Evolutionary conservation across 2,113 vertebrate species (phyloP), one percentile per base, ranked within the genome.

Genomic region (Passer domesticus): DNA sequence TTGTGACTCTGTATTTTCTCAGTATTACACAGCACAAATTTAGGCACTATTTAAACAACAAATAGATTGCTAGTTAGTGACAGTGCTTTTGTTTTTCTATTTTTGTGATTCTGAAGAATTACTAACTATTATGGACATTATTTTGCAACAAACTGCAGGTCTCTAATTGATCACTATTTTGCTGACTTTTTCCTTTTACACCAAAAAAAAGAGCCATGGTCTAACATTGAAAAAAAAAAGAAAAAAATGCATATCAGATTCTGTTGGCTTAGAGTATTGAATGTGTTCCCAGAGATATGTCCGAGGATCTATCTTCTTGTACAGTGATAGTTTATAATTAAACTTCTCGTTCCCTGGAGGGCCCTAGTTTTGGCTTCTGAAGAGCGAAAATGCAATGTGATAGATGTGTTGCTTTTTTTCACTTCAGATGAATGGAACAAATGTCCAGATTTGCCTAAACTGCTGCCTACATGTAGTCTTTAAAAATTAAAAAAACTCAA

Each of bases 271-370:
- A 68, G 31, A 46, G 21, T 72, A 41, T 53, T 96, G 83, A 92
- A 75, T 64, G 18, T 41, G 31, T 72, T 88, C 66, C 77, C 70
- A 96, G 58, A 83, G 62, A 77, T 74, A 49, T 35, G 64, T 85
- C 58, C 12, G 24, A 62, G 47, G 76, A 78, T 72, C 70, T 93
- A 25, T 89, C 68, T 91, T 55, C 10, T 78, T 95, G 52, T 90
- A 49, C 64, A 87, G 53, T 83, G 49, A 81, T 81, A 78, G 44
- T 77, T 95, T 94, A 72, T 84, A 94, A 91, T 91, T 89, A 90
- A 93, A 83, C 70, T 68, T 83, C 23, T 81, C 39, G 7, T 60
- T 96, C 72, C 69, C 80, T 44, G 5, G 43, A 92, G 58, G 37
- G 18, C n/a, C 35, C 47, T 75, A 70, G 23, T 89, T 94, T 75